These are phyloP conservation scores for Corythaixoides concolor DNA, from an alignment of 2,113 vertebrate species.

Conservation along the genomic window DNA sequence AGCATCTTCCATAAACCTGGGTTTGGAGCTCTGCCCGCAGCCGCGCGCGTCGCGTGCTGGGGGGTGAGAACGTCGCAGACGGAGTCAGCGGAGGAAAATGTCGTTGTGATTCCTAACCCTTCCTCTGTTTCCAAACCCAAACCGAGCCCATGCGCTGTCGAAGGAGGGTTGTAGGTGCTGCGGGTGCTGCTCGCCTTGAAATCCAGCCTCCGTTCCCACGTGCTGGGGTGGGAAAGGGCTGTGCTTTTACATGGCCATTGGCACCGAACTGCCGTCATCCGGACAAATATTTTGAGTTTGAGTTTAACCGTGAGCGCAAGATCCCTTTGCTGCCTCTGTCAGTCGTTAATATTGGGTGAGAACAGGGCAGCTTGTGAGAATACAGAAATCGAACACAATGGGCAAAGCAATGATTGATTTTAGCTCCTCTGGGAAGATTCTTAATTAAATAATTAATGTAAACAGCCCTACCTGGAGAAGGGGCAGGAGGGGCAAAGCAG, in stretches of 20 bases:
- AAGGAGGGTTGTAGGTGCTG: too few species aligned
- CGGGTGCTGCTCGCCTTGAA: background rate
- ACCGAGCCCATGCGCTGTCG: accelerated
- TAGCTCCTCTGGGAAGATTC: background rate
- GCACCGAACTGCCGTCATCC: background rate
- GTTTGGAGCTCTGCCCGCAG: too few species aligned
- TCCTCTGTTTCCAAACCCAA: background rate
- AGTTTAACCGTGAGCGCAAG: background rate
- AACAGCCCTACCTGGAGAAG: background rate
- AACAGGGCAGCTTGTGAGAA: background rate
- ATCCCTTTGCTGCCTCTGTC: background rate
- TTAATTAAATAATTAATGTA: too few species aligned
- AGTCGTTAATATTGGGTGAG: accelerated
- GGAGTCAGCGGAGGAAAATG: background rate
- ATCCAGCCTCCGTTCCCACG: too few species aligned
- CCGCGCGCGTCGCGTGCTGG: accelerated
- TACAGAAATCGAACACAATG: accelerated
- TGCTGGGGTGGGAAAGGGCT: background rate
- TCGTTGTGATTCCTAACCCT: background rate
- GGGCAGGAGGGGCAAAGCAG: background rate
- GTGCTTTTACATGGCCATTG: background rate
- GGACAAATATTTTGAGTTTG: background rate
- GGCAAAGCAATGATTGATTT: too few species aligned
- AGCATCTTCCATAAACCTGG: background rate
- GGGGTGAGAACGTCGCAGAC: accelerated